Percentiles rank a stretch among this genome's conserved stretches.
These are phyloP conservation scores for Pluvianellus socialis DNA, from an alignment of 2,113 vertebrate species.

Conservation along the genomic window DNA sequence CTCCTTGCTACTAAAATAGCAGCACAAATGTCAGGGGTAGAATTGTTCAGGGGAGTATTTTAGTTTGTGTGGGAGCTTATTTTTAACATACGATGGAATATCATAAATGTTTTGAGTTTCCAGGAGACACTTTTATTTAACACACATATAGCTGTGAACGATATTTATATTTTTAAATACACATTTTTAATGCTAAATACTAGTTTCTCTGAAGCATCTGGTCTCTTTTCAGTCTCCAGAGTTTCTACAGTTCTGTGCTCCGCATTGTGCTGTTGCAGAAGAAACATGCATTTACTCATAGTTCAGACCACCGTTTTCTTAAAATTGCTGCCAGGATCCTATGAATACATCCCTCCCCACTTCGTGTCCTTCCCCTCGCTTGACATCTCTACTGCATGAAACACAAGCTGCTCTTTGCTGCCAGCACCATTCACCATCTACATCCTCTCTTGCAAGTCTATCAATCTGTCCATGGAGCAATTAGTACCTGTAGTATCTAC, in stretches of 20 bases:
- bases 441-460: neutral
- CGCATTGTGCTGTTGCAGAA: neutral
- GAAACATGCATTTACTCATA: neutral
- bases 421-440: neutral
- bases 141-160: neutral
- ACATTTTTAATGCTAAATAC: neutral
- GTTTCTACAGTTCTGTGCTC: neutral
- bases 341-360: neutral
- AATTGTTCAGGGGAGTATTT: conserved; percentile 22
- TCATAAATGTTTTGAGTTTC: conserved; percentile 29
- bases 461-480: neutral
- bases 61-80: conserved; percentile 34
- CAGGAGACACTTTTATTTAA: conserved; percentile 26
- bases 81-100: conserved; percentile 41
- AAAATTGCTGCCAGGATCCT: neutral
- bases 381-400: neutral
- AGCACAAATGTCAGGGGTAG: conserved; percentile 35
- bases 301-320: neutral
- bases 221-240: neutral
- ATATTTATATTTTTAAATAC: conserved; percentile 18
- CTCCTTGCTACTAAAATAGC: conserved; percentile 25
- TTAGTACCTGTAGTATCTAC: neutral
- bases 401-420: neutral
- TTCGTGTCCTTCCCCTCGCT: neutral
- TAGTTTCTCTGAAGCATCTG: neutral